phyloP scores from a whole-genome alignment of 2,797 vertebrate species.

The Anomalospiza imberbis region DNA sequence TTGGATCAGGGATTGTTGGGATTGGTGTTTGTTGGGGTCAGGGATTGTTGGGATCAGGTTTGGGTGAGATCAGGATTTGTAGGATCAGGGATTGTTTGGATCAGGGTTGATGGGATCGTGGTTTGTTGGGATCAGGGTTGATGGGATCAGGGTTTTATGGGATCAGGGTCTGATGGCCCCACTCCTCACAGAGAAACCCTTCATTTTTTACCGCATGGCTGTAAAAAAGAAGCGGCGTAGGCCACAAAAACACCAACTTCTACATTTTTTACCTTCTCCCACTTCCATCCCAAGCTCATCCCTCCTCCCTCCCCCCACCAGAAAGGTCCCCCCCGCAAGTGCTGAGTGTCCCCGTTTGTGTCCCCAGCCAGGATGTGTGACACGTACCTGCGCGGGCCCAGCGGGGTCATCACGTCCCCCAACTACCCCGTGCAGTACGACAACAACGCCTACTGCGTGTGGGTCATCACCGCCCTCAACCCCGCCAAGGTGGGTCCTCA shows the following conservation, averaged over 20 bases:
- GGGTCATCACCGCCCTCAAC: conserved; percentile 94
- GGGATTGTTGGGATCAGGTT: no score
- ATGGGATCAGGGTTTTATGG: rapidly evolving
- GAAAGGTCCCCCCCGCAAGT: rapidly evolving
- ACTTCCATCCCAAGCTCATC: rapidly evolving
- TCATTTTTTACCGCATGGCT: rapidly evolving
- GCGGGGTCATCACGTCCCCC: conserved; percentile 92
- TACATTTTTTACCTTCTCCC: rapidly evolving
- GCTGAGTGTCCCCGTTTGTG: not conserved
- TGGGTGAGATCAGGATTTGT: rapidly evolving
- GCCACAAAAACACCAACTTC: rapidly evolving
- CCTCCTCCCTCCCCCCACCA: rapidly evolving
- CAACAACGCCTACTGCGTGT: conserved; percentile 97
- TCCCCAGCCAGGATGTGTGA: conserved; percentile 93
- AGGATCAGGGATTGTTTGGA: not conserved
- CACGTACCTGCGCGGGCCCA: conserved; percentile 87
- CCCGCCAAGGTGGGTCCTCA: conserved; percentile 81
- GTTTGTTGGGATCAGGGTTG: not conserved
- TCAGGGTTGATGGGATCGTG: no score
- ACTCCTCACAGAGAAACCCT: not conserved
- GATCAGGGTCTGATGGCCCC: not conserved
- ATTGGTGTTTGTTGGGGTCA: no score
- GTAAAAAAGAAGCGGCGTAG: rapidly evolving
- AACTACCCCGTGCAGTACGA: conserved; percentile 98
- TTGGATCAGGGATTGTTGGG: not conserved